These are phyloP conservation scores for Mormoops blainvillei DNA, from an alignment of 2,113 vertebrate species.

Conservation along the genomic window DNA sequence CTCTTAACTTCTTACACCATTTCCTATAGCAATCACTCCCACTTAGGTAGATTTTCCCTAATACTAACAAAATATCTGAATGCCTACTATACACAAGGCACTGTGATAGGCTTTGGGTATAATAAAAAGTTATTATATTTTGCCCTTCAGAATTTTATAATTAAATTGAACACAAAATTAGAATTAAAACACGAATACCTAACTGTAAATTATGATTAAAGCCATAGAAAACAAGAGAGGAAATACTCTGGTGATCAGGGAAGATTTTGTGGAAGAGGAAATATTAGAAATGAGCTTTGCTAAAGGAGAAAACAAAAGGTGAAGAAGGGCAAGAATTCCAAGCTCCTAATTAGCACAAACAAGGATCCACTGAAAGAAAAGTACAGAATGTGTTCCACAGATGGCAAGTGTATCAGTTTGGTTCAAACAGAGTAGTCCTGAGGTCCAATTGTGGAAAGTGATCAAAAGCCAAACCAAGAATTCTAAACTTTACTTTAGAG, in stretches of 20 bases:
- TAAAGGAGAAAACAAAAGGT: slow-evolving; percentile 11
- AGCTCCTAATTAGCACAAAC: background rate
- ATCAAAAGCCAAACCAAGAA: slow-evolving; percentile 42
- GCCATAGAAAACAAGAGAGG: background rate
- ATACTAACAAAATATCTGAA: background rate
- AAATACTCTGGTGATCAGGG: background rate
- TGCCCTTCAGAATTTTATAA: slow-evolving; percentile 11
- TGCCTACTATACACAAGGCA: background rate
- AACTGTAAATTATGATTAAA: slow-evolving; percentile 27
- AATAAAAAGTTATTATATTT: background rate
- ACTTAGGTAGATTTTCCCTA: background rate
- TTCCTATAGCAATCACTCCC: background rate
- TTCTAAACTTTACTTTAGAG: slow-evolving; percentile 11
- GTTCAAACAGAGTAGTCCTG: background rate
- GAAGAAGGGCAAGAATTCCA: slow-evolving; percentile 6
- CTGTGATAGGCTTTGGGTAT: background rate
- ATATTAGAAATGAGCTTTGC: slow-evolving; percentile 8
- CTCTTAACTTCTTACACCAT: background rate
- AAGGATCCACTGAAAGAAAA: background rate
- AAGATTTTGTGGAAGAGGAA: background rate
- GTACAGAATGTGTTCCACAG: background rate
- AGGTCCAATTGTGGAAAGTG: background rate
- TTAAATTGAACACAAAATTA: background rate
- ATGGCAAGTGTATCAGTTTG: background rate
- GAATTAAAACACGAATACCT: slow-evolving; percentile 30